Base-by-base conservation (phyloP, 2,113 vertebrate genomes). In the Melanotaenia duboulayi region DNA sequence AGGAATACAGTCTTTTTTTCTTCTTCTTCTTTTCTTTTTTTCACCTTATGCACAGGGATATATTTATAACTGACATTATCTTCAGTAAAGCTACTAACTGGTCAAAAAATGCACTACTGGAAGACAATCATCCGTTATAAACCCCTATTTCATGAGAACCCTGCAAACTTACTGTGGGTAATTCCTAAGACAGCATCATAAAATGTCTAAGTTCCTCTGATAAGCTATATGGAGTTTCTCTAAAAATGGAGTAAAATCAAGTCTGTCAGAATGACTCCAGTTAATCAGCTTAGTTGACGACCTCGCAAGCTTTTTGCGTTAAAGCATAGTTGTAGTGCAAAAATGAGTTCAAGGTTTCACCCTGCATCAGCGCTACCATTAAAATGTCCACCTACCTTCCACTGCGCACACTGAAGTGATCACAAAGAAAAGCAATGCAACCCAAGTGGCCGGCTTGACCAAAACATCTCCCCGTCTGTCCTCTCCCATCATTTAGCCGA, bases 381-480 rank as follows among this genome's bases (percentile, higher is more conserved):
- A 22, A 44, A 10, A 39, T 23, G 23, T 12, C 71, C 65, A 78
- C 90, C 59, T 92, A 94, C 93, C 93, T 92, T 94, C 93, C 67
- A 92, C 87, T 55, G 92, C 88, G 65, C 69, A 65, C 83, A 90
- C 91, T 4, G 80, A 69, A 55, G 85, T 77, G 8, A 88, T 67
- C 74, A 75, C 81, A 62, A 78, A 80, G 22, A 92, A 78, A 19
- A 92, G 65, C 78, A 80, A 54, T 64, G 85, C 83, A 56, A 57
- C 60, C 76, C 88, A 83, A 78, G 84, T 77, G 83, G 74, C 65
- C 80, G 63, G 74, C 83, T 64, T 65, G 83, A 85, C 67, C 74
- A 24, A 6, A 9, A 4, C 19, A 20, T 35, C 46, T 78, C 75
- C 55, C 59, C 62, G 73, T 22, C 61, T 63, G 71, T 87, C 72